Base-by-base conservation (phyloP, 2,113 vertebrate species). In the Stigmatopora argus region DNA sequence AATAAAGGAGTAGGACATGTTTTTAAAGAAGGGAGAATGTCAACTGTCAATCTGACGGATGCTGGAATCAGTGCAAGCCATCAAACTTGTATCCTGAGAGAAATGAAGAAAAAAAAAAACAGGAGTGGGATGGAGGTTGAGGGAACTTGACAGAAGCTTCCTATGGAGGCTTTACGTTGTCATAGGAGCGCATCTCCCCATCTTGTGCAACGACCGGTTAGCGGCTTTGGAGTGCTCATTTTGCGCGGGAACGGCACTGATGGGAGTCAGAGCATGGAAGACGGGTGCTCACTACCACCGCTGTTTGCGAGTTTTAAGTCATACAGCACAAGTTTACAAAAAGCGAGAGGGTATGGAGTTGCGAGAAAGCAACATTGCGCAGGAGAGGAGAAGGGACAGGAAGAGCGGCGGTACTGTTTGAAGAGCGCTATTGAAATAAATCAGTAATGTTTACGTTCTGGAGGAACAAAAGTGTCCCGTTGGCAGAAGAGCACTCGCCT, bases 11-110 rank as follows among this genome's bases (percentile, higher is more conserved):
- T 57, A 83, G 84, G 83, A 86, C 74, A 65, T 83, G 70, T 71
- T 87, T 87, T 89, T 81, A 88, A 88, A 90, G 77, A 85, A 86
- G 77, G 72, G 85, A 90, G 88, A 92, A 91, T 91, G 90, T 91
- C 89, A 91, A 89, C 90, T 91, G 90, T 91, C 90, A 91, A 80
- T 91, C 89, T 88, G 66, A 55, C 75, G 77, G 80, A 85, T 59
- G 80, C 62, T 46, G 70, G 75, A 91, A 91, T 91, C 86, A 84
- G 87, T 63, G 44, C 58, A 53, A 85, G 86, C 83, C 83, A 85
- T 89, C 89, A 86, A 82, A 85, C 78, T 74, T 77, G 58, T 60
- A 26, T 79, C 75, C 75, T 73, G 74, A 78, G 80, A 75, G 74
- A 77, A 76, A 70, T 52, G 74, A 70, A 67, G 79, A 59, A 49